phyloP scores from a whole-genome alignment of 2,113 vertebrate genomes.

The Sus scrofa region DNA sequence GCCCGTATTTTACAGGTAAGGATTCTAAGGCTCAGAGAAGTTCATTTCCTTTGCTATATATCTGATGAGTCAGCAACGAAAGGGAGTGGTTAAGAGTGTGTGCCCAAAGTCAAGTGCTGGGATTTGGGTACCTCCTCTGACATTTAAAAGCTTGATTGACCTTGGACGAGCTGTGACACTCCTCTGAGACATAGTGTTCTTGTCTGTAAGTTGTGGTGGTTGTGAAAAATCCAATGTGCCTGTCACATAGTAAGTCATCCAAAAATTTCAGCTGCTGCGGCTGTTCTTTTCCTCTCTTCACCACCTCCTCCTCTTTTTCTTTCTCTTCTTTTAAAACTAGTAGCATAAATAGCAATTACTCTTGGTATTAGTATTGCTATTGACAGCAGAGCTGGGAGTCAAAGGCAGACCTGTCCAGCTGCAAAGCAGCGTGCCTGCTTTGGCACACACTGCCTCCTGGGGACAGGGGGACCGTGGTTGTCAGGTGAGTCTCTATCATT shows the following conservation, averaged over 20 bases:
- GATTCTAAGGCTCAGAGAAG: background rate
- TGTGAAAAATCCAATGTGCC: background rate
- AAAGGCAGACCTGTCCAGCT: background rate
- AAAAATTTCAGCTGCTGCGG: background rate
- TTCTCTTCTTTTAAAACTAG: background rate
- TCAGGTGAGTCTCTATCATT: background rate
- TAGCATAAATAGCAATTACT: no score
- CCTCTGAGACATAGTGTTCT: background rate
- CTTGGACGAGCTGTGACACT: background rate
- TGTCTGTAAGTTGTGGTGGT: conserved; percentile 32
- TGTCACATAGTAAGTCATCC: background rate
- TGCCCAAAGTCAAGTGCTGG: background rate
- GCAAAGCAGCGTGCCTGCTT: background rate
- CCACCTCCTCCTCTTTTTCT: background rate
- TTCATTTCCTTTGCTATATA: background rate
- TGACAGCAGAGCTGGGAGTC: background rate
- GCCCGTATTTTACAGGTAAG: background rate
- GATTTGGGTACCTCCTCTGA: background rate
- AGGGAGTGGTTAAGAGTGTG: background rate
- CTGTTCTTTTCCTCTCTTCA: background rate
- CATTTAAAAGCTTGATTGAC: background rate
- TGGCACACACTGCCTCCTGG: background rate
- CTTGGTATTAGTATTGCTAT: background rate
- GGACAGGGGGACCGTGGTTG: background rate
- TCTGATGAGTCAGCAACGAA: background rate